Evolutionary conservation across 2,113 vertebrate genomes (phyloP).

Genomic region (Sciurus niger): DNA sequence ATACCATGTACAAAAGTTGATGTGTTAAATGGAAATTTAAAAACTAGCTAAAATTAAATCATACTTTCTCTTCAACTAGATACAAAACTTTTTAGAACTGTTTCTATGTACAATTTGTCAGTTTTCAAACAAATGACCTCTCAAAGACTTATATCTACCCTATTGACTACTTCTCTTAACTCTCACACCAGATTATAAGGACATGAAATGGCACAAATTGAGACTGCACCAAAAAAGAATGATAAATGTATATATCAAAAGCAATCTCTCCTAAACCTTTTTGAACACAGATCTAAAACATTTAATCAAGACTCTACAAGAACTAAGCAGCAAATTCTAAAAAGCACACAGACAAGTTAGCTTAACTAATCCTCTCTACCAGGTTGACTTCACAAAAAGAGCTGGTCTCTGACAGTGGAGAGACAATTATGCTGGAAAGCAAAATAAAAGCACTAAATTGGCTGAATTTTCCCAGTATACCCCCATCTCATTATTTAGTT

Average conservation of each 20-base stretch:
- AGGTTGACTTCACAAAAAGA: background rate
- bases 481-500: slow-evolving; percentile 43
- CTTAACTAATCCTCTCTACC: background rate
- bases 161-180: slow-evolving; percentile 14
- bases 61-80: slow-evolving; percentile 26
- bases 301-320: slow-evolving; percentile 1
- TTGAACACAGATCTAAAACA: slow-evolving; percentile 42
- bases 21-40: background rate
- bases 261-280: slow-evolving; percentile 21
- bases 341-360: background rate
- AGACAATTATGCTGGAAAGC: background rate
- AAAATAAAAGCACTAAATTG: background rate
- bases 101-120: background rate
- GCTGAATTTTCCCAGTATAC: background rate
- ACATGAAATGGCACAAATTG: slow-evolving; percentile 20
- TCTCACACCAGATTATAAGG: slow-evolving; percentile 30
- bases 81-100: slow-evolving; percentile 19
- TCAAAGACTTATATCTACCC: background rate
- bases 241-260: slow-evolving; percentile 4
- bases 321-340: slow-evolving; percentile 1
- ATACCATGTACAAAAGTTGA: slow-evolving; percentile 10
- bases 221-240: slow-evolving; percentile 26
- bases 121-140: slow-evolving; percentile 6
- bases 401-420: background rate
- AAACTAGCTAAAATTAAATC: slow-evolving; percentile 60